Conservation (phyloP, 2,888 invertebrate species). For the Sinodicranocentrus sp. region DNA sequence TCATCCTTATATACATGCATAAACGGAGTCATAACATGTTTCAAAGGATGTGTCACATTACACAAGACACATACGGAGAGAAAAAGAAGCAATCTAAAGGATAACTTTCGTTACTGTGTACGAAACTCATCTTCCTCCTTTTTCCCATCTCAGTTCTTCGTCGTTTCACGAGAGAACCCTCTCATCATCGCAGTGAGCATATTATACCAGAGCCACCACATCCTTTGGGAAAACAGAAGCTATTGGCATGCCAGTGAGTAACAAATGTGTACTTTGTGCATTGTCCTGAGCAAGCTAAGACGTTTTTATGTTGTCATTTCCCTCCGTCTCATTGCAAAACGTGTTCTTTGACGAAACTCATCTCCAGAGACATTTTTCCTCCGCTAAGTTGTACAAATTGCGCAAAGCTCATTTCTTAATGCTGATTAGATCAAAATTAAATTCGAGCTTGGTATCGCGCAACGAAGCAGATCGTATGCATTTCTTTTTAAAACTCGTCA, state of each 20-base stretch:
- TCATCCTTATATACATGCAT: not conserved
- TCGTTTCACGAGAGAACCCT: slow-evolving; percentile 46
- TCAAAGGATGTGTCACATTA: slow-evolving; percentile 60
- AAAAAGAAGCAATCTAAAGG: slow-evolving; percentile 32
- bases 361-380: slow-evolving; percentile 4
- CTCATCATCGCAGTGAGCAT: slow-evolving; percentile 42
- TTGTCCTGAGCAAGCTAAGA: slow-evolving; percentile 33
- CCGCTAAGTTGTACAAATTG: slow-evolving; percentile 9
- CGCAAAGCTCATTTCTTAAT: not conserved
- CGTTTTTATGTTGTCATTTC: not conserved
- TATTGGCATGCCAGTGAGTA: slow-evolving; percentile 45
- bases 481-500: not conserved
- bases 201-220: slow-evolving; percentile 25
- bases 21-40: slow-evolving; percentile 24
- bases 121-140: slow-evolving; percentile 35
- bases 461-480: not conserved
- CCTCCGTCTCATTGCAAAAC: slow-evolving; percentile 1
- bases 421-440: slow-evolving; percentile 29
- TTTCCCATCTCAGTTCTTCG: slow-evolving; percentile 34
- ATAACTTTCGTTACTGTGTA: slow-evolving; percentile 38
- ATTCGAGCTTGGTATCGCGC: not conserved
- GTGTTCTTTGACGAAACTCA: not conserved
- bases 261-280: slow-evolving; percentile 45
- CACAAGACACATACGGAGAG: slow-evolving; percentile 23
- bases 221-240: slow-evolving; percentile 50